Conservation (phyloP, 2,797 vertebrate species). For the Sciurus vulgaris region DNA sequence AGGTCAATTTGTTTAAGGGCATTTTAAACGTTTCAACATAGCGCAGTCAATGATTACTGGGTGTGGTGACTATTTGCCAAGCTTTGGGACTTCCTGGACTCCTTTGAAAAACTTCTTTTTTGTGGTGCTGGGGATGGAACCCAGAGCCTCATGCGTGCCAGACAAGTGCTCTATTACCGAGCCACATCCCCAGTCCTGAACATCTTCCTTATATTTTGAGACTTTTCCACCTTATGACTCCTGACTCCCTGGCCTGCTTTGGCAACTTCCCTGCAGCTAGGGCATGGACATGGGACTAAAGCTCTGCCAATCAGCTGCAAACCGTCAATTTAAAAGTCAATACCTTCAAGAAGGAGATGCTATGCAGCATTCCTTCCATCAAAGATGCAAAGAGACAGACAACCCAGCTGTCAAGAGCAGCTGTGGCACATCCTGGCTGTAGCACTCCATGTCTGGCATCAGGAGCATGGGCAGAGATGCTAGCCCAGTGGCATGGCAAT, state of each 20-base stretch:
- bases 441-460: not conserved
- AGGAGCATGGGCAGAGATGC: not conserved
- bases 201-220: not conserved
- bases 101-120: not conserved
- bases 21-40: not conserved
- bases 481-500: not conserved
- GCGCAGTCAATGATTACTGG: not conserved
- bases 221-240: not conserved
- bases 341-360: not conserved
- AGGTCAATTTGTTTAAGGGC: not conserved
- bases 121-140: no score
- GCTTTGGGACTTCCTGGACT: not conserved
- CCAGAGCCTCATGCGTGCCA: no score
- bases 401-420: not conserved
- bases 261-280: not conserved
- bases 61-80: not conserved
- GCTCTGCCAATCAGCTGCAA: not conserved
- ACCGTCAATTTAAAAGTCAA: constrained; percentile 12
- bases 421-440: not conserved
- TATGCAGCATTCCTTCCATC: not conserved
- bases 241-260: not conserved
- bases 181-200: no score
- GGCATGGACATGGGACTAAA: not conserved
- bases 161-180: no score
- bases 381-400: not conserved